phyloP scores from a whole-genome alignment of 1,140 invertebrate species.

The Aphelenchoides fujianensis region DNA sequence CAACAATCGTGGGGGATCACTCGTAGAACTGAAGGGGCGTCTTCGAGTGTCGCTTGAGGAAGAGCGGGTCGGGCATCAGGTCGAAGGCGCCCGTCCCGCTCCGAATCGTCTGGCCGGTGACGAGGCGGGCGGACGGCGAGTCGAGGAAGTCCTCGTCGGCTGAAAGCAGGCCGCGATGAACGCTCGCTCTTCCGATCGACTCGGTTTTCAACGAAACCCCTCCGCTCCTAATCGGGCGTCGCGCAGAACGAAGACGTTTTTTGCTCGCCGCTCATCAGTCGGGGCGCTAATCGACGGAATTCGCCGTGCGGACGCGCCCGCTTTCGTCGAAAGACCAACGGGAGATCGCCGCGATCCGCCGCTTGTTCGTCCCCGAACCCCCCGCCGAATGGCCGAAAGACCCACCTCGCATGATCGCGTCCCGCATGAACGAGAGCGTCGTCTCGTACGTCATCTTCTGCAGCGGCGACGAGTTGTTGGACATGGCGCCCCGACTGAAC shows the following conservation, averaged over 20 bases:
- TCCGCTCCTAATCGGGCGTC: no score
- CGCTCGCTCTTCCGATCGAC: slow-evolving; percentile 13
- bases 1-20: background rate
- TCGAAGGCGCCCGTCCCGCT: slow-evolving; percentile 81
- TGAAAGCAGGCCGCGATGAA: slow-evolving; percentile 64
- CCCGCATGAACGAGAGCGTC: slow-evolving; percentile 79
- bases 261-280: background rate
- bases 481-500: slow-evolving; percentile 84
- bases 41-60: slow-evolving; percentile 9
- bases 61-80: slow-evolving; percentile 50
- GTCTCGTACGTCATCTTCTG: slow-evolving; percentile 99
- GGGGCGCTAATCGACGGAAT: background rate
- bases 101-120: slow-evolving; percentile 77
- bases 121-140: slow-evolving; percentile 82
- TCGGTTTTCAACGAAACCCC: background rate
- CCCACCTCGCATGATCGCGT: slow-evolving; percentile 71
- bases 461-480: slow-evolving; percentile 79
- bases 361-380: no score
- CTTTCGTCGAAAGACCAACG: background rate
- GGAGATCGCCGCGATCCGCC: no score
- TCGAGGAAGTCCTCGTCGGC: slow-evolving; percentile 73
- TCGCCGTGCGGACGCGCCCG: background rate
- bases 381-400: slow-evolving; percentile 4
- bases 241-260: no score
- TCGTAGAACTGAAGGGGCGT: background rate